phyloP scores from a whole-genome alignment of 2,888 invertebrate genomes.

The Brachypterus glaber region DNA sequence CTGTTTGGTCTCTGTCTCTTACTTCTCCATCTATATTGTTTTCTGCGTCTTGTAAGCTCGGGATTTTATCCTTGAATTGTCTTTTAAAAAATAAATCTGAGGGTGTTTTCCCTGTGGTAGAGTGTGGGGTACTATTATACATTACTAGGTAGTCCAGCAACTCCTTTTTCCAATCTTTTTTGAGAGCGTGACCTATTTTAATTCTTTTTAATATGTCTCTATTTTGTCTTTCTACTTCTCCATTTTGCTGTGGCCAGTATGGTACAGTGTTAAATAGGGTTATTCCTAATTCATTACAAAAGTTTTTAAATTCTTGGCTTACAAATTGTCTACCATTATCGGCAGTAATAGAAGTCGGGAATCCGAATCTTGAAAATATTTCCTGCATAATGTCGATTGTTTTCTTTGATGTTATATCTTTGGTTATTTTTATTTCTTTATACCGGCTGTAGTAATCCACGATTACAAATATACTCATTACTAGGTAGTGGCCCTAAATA shows the following conservation, averaged over 20 bases:
- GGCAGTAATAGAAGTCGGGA: constrained; percentile 15
- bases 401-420: constrained; percentile 11
- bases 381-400: constrained; percentile 12
- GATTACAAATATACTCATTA: constrained; percentile 10
- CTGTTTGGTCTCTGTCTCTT: not conserved
- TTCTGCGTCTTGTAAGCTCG: constrained; percentile 11
- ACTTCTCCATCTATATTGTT: too few relatives aligned
- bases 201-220: constrained; percentile 16
- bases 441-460: not conserved
- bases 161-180: constrained; percentile 19
- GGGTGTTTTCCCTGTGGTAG: constrained; percentile 24
- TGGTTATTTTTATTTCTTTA: not conserved
- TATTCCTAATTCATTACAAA: constrained; percentile 11
- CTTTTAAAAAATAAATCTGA: constrained; percentile 20
- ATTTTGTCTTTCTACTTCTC: constrained; percentile 22
- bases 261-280: too few relatives aligned
- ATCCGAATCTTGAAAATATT: constrained; percentile 15
- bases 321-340: constrained; percentile 18
- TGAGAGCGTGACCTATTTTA: too few relatives aligned
- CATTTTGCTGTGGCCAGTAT: constrained; percentile 21
- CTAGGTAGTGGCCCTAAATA: constrained; percentile 16
- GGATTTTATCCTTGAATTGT: constrained; percentile 21
- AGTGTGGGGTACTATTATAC: constrained; percentile 24
- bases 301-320: constrained; percentile 17
- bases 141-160: constrained; percentile 19